phyloP scores from a whole-genome alignment of 2,888 invertebrate species.

The Adela reaumurella region DNA sequence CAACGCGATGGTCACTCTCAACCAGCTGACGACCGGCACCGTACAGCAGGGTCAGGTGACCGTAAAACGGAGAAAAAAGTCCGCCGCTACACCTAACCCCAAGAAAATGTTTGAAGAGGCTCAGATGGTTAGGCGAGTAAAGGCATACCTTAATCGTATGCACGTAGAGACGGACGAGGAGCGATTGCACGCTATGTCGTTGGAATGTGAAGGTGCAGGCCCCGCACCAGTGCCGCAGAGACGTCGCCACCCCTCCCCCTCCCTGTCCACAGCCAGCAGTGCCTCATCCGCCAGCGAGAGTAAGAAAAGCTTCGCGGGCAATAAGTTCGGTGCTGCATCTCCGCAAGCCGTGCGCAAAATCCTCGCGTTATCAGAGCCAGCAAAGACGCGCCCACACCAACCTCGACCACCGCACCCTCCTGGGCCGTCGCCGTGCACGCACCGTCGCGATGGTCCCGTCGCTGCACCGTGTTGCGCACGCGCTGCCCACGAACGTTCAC shows the following conservation, averaged over 20 bases:
- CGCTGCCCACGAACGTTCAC: slow-evolving; percentile 82
- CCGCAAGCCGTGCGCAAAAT: slow-evolving; percentile 97
- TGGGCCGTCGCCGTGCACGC: slow-evolving; percentile 64
- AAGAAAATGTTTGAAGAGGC: slow-evolving; percentile 99
- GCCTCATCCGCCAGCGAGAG: slow-evolving; percentile 84
- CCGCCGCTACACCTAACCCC: slow-evolving; percentile 87
- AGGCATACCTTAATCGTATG: slow-evolving; percentile 91
- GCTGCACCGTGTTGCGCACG: slow-evolving; percentile 44
- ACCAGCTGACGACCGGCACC: slow-evolving; percentile 77
- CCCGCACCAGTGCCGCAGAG: slow-evolving; percentile 62
- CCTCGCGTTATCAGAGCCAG: slow-evolving; percentile 83
- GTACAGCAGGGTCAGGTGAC: slow-evolving; percentile 74
- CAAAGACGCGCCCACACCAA: slow-evolving; percentile 84
- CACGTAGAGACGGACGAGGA: slow-evolving; percentile 91
- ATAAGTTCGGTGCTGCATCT: slow-evolving; percentile 85
- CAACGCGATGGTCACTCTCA: slow-evolving; percentile 83
- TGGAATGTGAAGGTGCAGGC: slow-evolving; percentile 80
- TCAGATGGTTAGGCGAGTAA: slow-evolving; percentile 96
- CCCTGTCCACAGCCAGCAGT: slow-evolving; percentile 87
- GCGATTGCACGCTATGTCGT: slow-evolving; percentile 80
- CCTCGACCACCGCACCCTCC: slow-evolving; percentile 62
- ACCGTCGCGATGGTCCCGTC: slow-evolving; percentile 59
- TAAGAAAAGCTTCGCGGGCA: slow-evolving; percentile 56
- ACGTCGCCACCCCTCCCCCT: slow-evolving; percentile 88
- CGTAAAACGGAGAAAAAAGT: slow-evolving; percentile 85